Base-by-base conservation (phyloP, 1,140 invertebrate species). In the Pogonognathellus flavescens region DNA sequence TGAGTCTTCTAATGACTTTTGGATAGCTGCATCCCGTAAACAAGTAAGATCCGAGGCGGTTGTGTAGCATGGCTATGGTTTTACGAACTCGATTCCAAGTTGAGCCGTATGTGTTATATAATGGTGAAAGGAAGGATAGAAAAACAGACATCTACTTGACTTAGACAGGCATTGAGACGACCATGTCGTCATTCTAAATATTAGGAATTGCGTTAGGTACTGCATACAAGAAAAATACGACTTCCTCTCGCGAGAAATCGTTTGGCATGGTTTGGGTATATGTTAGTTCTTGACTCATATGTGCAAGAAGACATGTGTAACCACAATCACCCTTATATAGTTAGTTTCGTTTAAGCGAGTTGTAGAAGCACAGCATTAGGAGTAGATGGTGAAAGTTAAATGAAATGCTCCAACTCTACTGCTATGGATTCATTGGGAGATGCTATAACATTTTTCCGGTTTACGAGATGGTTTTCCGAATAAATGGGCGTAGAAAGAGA, bases 1-100 rank as follows among this genome's bases (percentile, higher is more conserved):
- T 50, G n/a, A 81, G 18, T 53, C 76, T 53, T 55, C 76, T 80
- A 80, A 80, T 80, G 76, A 80, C 49, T 80, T 80, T 80, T 80
- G 76, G 76, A 80, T 53, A 80, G 76, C 76, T 80, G 22, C 20
- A 72, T 14, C 41, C 41, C n/a, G 25, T 4, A 22, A 25, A 72
- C 18, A 31, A 72, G 25, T 11, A 52, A 52, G 52, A 11, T 20
- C 22, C 6, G 25, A 13, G 49, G 41, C 11, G 20, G 49, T 41
- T 41, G 31, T 6, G 6, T 41, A 41, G 2, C 31, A 41, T 41
- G 31, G 55, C 57, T 41, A n/a, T 20, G 18, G 20, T 18, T 81
- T 83, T 86, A 20, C 8, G 18, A 20, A 60, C 25, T 66, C 25
- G 20, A 13, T 25, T 66, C 20, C 25, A 25, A 66, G 25, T 66